Evolutionary conservation across 2,888 invertebrate genomes (phyloP), one percentile per base, ranked within the genome.

Genomic region (Serrognathus titanus): DNA sequence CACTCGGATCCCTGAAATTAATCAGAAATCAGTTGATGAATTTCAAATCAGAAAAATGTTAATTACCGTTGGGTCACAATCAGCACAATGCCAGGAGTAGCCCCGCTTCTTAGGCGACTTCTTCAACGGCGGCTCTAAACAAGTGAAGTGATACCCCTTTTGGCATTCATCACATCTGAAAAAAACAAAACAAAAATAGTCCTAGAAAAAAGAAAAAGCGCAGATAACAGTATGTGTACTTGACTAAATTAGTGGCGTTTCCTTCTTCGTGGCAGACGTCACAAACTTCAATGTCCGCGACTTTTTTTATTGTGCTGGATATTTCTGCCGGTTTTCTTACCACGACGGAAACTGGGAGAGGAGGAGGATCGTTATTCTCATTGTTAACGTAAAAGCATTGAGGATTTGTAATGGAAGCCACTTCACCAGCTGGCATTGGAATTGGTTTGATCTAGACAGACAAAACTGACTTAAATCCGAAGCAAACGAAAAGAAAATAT

Each of bases 41-140:
- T 7, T 31, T 31, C 24, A 31, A 16, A 16, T 16, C 3, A 3
- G 16, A 16, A 31, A 1, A 6, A 31, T 31, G 1, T 5, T 2
- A 5, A 5, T 83, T 76, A 90, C 93, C 69, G 92, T 92, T 58
- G 92, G 92, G 81, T 95, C 95, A 82, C 96, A 96, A 76, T 94
- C 93, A 50, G 93, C 94, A 78, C 96, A 96, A 77, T 93, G 94
- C 96, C 96, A 96, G 10, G 92, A 92, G 75, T 95, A 96, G 36
- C 96, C 95, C 53, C 94, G 86, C 69, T 90, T 88, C 81, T 96
- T 96, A 1, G 96, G 96, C 58, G 94, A 90, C 77, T 94, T 94
- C 78, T 93, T 95, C 10, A 94, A 83, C 10, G 97, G 97, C 49
- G 97, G 97, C 77, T 94, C 92, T 69, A 97, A 81, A 77, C 97